Base-by-base conservation (phyloP, 2,888 invertebrate species). In the Phalera bucephala region DNA sequence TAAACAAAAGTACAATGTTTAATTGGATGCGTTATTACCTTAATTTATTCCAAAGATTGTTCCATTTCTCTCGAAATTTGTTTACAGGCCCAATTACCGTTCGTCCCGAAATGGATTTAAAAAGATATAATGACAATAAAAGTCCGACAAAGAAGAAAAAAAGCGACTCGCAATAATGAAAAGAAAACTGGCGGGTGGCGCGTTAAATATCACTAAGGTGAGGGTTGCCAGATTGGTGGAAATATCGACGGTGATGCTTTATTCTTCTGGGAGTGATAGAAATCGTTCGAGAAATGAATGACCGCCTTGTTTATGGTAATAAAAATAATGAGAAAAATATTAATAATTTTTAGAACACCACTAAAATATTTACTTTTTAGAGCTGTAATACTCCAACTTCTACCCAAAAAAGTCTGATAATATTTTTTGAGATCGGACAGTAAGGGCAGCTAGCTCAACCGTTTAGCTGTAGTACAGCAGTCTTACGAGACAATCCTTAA, bases 151-250 rank as follows among this genome's bases (percentile, higher is more conserved):
- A 27, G 23, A 40, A 36, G 33, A 28, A 40, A 39, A 26, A 11
- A 25, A 25, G 9, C 13, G 11, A 28, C 14, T 12, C 36, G 45
- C 40, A 48, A 59, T 65, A 68, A 62, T 62, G 54, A 58, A 49
- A 60, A 58, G 60, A 65, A 61, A 64, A 70, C 65, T 58, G 64
- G 55, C 40, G 58, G 49, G 55, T 38, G 36, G 49, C 45, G 48
- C 49, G 62, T 65, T 66, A 66, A 73, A 72, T 69, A 64, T 68
- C 61, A 60, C 64, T 69, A 64, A 63, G 30, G 21, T 13, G 26
- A 28, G 28, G 15, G 28, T 9, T 28, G 15, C n/a, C 15, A 10
- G 9, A 15, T 28, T 9, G n/a, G 8, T 27, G 8, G 14, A 27
- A 3, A 17, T 12, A 11, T 25, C 6, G n/a, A n/a, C 11, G 6